Evolutionary conservation across 2,888 invertebrate genomes (phyloP), one percentile per base, ranked within the genome.

Genomic region (Theretra japonica): DNA sequence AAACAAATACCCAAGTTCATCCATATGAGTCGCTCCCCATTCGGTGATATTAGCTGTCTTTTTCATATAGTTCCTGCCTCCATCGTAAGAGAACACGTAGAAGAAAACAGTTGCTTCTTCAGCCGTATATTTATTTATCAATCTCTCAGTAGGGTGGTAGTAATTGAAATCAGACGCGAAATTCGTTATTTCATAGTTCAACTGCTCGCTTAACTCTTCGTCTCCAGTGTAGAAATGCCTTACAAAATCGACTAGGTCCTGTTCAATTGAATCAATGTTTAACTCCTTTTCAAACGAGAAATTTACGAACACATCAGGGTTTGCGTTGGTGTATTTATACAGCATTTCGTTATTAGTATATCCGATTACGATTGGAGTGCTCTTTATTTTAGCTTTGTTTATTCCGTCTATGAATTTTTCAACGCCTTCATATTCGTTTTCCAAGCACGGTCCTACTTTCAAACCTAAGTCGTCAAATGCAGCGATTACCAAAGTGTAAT

Each of bases 1-100:
- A 57, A 88, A 88, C 4, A 89, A 50, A 73, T 88, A 89, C 0
- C 86, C 86, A 4, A 86, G 30, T 11, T 88, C 87, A 73, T 86
- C 86, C 4, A 79, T 80, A 71, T 88, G 88, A 0, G 77, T 68
- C 0, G 85, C 86, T 0, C 84, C 84, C 0, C 72, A 76, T 0
- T 48, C 71, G 0, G 77, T 81, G 0, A 83, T 72, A 25, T 83
- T 83, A 0, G 71, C 23, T 0, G 59, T 62, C 0, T 72, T 60
- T 56, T 84, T 85, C 0, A 77, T 41, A 11, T 75, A 77, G 70
- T 86, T 88, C 23, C 87, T 81, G 0, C 72, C 78, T 2, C 88
- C 87, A 11, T 75, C 74, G 21, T 86, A 88, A 0, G 82, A 77
- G 69, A 88, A 88, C 7, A 86, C 48, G 62, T 87, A 88, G 30